Evolutionary conservation across 92 coral and sea anemone species (phyloP).

Genomic region (Epizoanthus fatuus): DNA sequence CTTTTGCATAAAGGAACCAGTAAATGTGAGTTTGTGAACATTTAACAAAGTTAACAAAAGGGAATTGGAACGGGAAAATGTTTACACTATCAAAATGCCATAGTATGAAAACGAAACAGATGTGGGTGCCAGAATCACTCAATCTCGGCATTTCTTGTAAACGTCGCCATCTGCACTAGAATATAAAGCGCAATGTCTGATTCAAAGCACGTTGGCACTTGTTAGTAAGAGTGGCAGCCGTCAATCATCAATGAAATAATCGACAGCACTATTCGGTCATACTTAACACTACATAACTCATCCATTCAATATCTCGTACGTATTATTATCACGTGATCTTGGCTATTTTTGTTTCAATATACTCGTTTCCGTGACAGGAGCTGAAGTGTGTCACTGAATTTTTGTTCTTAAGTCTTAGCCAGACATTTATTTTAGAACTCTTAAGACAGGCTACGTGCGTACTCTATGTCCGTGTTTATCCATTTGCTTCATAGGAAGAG

Average conservation of each 20-base stretch:
- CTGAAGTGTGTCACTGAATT: not conserved
- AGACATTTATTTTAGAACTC: not conserved
- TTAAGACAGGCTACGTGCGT: too few relatives aligned
- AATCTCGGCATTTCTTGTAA: not conserved
- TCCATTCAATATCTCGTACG: not conserved
- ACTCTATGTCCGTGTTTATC: too few relatives aligned
- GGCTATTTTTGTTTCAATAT: not conserved
- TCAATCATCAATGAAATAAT: not conserved
- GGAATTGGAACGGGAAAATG: too few relatives aligned
- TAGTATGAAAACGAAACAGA: not conserved
- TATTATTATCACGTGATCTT: not conserved
- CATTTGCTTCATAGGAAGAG: too few relatives aligned
- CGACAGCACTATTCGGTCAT: not conserved
- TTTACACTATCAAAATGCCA: too few relatives aligned
- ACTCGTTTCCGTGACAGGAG: not conserved
- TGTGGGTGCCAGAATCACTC: not conserved
- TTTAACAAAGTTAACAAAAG: too few relatives aligned
- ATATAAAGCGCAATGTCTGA: not conserved
- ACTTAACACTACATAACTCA: not conserved
- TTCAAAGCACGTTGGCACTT: not conserved
- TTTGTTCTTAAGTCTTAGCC: not conserved
- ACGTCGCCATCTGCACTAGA: not conserved
- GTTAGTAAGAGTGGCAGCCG: not conserved
- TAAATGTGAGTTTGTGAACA: too few relatives aligned
- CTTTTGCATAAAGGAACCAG: too few relatives aligned